These are phyloP conservation scores for Calephelis perditalis DNA, from an alignment of 2,888 invertebrate genomes.

Conservation along the genomic window DNA sequence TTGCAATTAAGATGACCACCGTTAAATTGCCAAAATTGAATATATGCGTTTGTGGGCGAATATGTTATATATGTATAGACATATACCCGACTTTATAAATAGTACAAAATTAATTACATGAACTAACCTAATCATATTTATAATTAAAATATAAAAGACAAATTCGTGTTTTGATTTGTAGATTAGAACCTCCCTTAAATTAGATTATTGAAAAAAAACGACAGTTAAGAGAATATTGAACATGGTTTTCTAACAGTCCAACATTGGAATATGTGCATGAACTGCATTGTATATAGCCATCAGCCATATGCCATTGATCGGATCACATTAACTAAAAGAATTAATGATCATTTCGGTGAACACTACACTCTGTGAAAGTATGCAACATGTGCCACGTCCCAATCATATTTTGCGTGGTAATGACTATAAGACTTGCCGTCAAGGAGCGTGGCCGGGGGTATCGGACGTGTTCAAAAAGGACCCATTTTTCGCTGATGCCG, in stretches of 20 bases:
- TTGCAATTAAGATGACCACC: neutral
- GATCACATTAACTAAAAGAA: constrained; percentile 35
- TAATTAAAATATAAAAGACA: constrained; percentile 74
- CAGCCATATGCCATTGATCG: constrained; percentile 46
- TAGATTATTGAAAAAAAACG: constrained; percentile 19
- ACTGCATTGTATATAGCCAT: constrained; percentile 69
- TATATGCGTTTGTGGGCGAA: neutral
- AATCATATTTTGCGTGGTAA: constrained; percentile 38
- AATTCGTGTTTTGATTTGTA: constrained; percentile 75
- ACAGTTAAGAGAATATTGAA: constrained; percentile 11
- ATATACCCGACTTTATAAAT: constrained; percentile 32
- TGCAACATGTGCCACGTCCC: constrained; percentile 24
- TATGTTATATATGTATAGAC: constrained; percentile 15
- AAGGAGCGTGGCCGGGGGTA: constrained; percentile 68
- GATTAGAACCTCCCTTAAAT: constrained; percentile 62
- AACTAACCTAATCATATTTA: constrained; percentile 66
- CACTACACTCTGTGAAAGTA: constrained; percentile 58
- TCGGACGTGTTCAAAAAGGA: constrained; percentile 71
- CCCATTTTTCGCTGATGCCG: constrained; percentile 74
- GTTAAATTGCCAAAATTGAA: neutral
- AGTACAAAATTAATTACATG: constrained; percentile 43
- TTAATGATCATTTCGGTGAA: constrained; percentile 40
- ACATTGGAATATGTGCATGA: constrained; percentile 54
- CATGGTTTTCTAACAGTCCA: constrained; percentile 23
- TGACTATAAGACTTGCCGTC: constrained; percentile 69